Base-by-base conservation (phyloP, 1,140 invertebrate species). In the Araneus ventricosus region DNA sequence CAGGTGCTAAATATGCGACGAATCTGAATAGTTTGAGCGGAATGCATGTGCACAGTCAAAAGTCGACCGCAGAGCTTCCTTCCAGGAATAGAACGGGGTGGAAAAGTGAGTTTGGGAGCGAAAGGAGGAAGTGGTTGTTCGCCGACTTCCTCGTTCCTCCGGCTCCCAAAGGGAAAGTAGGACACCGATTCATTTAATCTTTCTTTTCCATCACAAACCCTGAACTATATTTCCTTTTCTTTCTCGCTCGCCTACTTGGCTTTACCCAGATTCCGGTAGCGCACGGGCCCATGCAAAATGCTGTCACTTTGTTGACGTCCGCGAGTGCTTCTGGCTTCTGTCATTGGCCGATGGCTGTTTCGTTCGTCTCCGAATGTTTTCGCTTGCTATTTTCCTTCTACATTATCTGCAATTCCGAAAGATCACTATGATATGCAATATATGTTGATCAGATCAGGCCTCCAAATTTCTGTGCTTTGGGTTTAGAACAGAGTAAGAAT, bases 191-290 rank as follows among this genome's bases (percentile, higher is more conserved):
- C 75, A 20, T 67, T 30, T 67, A 8, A 67, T 67, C 24, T 30
- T 30, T 67, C 27, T 67, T 67, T n/a, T 67, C 34, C 75, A 41
- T 30, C 75, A 17, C 75, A 30, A 80, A 80, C 75, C 75, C 75
- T 80, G 75, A 80, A 80, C 75, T 37, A 80, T 22, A 80, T 80
- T 80, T 80, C 30, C 37, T 30, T 80, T 30, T 80, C 70, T 79
- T 14, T 20, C 22, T 80, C 75, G 30, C n/a, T 80, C 75, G 61
- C 61, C 61, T 24, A 67, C 61, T n/a, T 67, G 24, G n/a, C 30
- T 80, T 41, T 52, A 52, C 45, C 45, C 45, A 52, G 45, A 52
- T 52, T 67, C 27, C 61, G 61, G 61, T 67, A 67, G 61, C 61
- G 61, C 61, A 67, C 61, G 6, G 57, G 61, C n/a, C 24, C 63